These are phyloP conservation scores for Strigamia crassipes DNA, from an alignment of 2,888 invertebrate species.

Conservation along the genomic window DNA sequence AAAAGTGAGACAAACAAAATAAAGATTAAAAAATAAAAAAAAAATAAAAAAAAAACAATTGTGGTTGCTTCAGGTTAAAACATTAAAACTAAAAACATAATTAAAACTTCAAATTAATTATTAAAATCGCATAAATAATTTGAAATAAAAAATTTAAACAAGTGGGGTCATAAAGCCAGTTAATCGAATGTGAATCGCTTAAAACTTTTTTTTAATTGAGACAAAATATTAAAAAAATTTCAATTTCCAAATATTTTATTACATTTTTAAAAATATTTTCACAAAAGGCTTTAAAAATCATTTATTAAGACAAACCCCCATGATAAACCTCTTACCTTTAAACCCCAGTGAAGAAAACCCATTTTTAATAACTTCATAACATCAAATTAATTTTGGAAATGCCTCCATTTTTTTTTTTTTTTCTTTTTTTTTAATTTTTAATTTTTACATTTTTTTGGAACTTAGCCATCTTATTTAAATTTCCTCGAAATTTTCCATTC, in stretches of 20 bases:
- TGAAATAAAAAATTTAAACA: too few species aligned
- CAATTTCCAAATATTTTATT: too few species aligned
- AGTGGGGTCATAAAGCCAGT: too few species aligned
- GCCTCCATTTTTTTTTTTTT: neutral
- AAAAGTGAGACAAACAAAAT: neutral
- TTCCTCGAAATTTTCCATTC: neutral
- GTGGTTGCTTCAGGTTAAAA: neutral
- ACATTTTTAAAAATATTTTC: too few species aligned
- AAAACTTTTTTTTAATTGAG: too few species aligned
- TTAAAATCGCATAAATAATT: too few species aligned
- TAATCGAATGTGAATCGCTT: too few species aligned
- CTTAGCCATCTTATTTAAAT: neutral
- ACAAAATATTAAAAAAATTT: too few species aligned
- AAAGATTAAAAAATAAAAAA: neutral
- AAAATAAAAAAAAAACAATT: neutral
- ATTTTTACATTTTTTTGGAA: constrained; percentile 14
- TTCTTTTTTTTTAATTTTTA: too few species aligned
- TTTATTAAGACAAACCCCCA: neutral
- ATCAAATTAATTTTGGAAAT: constrained; percentile 29
- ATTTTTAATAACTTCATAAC: constrained; percentile 18
- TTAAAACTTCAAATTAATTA: too few species aligned
- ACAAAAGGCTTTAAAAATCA: neutral
- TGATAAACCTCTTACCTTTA: neutral
- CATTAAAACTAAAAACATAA: too few species aligned
- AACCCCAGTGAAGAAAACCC: neutral